Conservation (phyloP, 2,113 vertebrate genomes). For the Elephas maximus region DNA sequence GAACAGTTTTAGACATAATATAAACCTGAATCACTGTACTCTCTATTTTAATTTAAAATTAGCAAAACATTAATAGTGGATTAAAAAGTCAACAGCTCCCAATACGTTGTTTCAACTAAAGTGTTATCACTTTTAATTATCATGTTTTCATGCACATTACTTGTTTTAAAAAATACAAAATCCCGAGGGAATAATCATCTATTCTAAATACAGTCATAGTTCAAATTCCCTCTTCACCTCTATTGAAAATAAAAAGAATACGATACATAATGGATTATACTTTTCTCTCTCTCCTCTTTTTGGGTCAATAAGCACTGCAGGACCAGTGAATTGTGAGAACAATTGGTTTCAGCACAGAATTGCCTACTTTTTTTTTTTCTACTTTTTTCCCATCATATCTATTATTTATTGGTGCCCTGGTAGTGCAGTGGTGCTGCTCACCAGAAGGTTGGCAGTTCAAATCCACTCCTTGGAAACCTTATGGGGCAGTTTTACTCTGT, state of each 20-base stretch:
- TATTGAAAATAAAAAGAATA: neutral
- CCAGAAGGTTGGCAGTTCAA: too few relatives aligned
- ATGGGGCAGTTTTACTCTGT: too few relatives aligned
- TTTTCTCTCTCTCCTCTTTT: neutral
- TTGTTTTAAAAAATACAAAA: constrained; percentile 3
- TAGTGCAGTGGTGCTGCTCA: too few relatives aligned
- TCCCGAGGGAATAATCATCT: neutral
- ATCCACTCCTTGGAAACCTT: too few relatives aligned
- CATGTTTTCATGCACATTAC: neutral
- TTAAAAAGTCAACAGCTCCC: neutral
- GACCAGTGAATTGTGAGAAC: neutral
- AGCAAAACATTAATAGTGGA: neutral
- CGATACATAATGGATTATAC: neutral
- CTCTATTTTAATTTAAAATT: constrained; percentile 29
- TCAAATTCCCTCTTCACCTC: neutral
- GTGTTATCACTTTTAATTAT: neutral
- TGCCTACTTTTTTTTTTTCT: neutral
- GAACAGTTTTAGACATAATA: neutral
- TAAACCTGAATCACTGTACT: neutral
- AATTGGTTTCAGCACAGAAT: neutral
- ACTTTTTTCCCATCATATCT: neutral
- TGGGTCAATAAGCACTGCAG: neutral
- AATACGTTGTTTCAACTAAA: neutral
- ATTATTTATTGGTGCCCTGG: neutral
- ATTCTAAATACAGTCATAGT: neutral